Base-by-base conservation (phyloP, 2,888 invertebrate genomes). In the Lithosia quadra region DNA sequence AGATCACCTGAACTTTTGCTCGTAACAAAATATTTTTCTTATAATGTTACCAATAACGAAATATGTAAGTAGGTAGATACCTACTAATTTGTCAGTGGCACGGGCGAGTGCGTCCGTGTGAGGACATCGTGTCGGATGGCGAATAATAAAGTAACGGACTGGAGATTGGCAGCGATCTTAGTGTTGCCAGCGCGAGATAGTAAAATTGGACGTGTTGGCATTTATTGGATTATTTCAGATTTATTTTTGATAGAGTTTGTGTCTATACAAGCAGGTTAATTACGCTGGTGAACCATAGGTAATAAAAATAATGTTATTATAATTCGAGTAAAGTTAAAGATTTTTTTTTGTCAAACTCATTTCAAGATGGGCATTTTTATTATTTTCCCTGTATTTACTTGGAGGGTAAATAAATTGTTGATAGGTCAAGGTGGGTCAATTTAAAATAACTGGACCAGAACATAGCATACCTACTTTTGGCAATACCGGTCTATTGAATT, bases 71-170 rank as follows among this genome's bases (percentile, higher is more conserved):
- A 33, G n/a, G n/a, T 55, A 55, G 21, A 55, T n/a, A 22, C n/a
- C n/a, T 49, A 73, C 72, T 79, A 81, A 81, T 81, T 75, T 79
- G 79, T 79, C 72, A 74, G 77, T 79, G 74, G 72, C 73, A 73
- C 57, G 82, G 79, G 21, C 67, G 77, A 79, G 64, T 79, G 80
- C 73, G 80, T 58, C 65, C 62, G 49, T 67, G 65, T 70, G 61
- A 59, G 68, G 71, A 68, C 68, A 77, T 81, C 73, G 69, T 76
- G 80, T 82, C 70, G 72, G 65, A 65, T 72, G 72, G 72, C 74
- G 78, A 82, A 81, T 80, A 82, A 80, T 81, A 81, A 78, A 82
- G 67, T 82, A 80, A 73, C 74, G 61, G 80, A 80, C 80, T 71
- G 75, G 65, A 72, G 80, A 81, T 81, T 81, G 82, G 80, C 82